A percentile compares a stretch with the other conserved stretches of the same genome.
phyloP scores from a whole-genome alignment of 2,113 vertebrate species.

The Hirundichthys speculiger region DNA sequence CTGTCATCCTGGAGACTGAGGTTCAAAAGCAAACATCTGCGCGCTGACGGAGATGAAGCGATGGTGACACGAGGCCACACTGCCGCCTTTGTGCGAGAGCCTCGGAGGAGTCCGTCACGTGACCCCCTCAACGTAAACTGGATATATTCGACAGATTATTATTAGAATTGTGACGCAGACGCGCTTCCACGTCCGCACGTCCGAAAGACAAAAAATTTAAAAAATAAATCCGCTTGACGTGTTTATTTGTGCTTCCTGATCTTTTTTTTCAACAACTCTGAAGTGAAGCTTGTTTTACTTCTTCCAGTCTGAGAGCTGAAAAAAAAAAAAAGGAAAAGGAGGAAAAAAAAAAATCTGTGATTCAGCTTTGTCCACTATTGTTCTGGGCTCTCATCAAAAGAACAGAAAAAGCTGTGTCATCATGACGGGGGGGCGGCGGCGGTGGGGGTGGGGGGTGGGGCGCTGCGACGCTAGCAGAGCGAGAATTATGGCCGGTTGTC shows the following conservation, averaged over 20 bases:
- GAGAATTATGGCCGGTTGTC: slow-evolving; percentile 58
- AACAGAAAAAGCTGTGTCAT: slow-evolving; percentile 64
- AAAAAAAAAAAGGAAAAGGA: slow-evolving; percentile 16
- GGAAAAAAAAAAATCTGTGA: slow-evolving; percentile 19
- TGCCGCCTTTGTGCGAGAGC: slow-evolving; percentile 46
- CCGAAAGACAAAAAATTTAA: slow-evolving; percentile 2
- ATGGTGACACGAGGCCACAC: slow-evolving; percentile 58
- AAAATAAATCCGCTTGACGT: slow-evolving; percentile 11
- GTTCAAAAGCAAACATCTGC: slow-evolving; percentile 61
- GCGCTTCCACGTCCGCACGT: neutral
- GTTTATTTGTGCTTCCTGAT: slow-evolving; percentile 29
- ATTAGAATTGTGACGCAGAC: slow-evolving; percentile 2
- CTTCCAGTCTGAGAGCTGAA: slow-evolving; percentile 14
- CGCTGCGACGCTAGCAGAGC: slow-evolving; percentile 25
- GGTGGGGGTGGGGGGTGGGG: neutral
- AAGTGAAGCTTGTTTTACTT: slow-evolving; percentile 39
- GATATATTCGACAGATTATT: slow-evolving; percentile 30
- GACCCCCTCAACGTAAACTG: slow-evolving; percentile 43
- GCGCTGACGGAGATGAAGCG: slow-evolving; percentile 69
- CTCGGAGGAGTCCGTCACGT: slow-evolving; percentile 6
- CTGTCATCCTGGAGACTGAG: slow-evolving; percentile 55
- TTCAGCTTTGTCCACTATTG: slow-evolving; percentile 59
- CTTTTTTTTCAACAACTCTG: slow-evolving; percentile 22
- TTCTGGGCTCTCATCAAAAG: slow-evolving; percentile 55
- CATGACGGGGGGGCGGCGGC: slow-evolving; percentile 12